These are phyloP conservation scores for Adineta ricciae DNA, from an alignment of 2,888 invertebrate species.

Conservation along the genomic window DNA sequence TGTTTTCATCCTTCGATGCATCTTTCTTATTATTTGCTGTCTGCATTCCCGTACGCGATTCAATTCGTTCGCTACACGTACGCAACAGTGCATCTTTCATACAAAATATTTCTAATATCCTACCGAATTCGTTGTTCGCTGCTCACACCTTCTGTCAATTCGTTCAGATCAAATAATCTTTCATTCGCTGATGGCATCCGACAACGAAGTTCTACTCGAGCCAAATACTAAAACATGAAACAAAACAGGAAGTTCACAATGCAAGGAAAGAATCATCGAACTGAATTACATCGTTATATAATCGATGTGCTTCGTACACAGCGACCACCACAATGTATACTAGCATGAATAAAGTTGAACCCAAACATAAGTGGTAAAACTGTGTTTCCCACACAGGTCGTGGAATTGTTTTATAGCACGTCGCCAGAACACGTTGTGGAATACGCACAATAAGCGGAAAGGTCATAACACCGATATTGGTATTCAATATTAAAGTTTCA, in stretches of 20 bases:
- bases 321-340: background rate
- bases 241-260: background rate
- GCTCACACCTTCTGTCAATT: background rate
- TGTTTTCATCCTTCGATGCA: background rate
- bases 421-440: background rate
- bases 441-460: constrained; percentile 1
- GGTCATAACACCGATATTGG: constrained; percentile 6
- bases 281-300: background rate
- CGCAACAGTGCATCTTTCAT: background rate
- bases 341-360: background rate
- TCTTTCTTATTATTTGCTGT: background rate
- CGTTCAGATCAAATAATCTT: background rate
- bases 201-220: background rate
- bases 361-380: background rate
- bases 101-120: background rate
- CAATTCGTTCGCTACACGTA: background rate
- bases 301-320: background rate
- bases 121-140: background rate
- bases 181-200: background rate
- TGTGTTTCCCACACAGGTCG: background rate
- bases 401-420: background rate
- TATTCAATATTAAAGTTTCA: background rate
- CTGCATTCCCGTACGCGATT: background rate
- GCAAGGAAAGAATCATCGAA: background rate
- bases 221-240: background rate